Conservation (phyloP, 2,113 vertebrate species). For the Bettongia penicillata region DNA sequence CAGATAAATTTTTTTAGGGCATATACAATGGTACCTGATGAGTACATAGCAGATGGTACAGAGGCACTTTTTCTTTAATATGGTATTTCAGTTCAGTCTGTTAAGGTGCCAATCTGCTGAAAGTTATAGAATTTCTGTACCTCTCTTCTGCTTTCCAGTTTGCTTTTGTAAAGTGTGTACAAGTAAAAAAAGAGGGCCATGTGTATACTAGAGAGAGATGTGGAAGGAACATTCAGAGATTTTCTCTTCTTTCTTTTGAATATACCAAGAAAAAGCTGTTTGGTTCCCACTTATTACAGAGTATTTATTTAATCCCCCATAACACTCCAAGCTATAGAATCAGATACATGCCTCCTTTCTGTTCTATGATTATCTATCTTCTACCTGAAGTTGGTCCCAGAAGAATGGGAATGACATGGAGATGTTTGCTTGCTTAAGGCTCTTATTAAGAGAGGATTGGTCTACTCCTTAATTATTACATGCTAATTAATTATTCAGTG, state of each 20-base stretch:
- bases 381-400: accelerated
- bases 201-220: too few relatives aligned
- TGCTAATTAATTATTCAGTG: conserved; percentile 45
- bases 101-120: too few relatives aligned
- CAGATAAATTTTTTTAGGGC: too few relatives aligned
- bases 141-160: too few relatives aligned
- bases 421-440: conserved; percentile 33
- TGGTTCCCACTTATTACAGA: background rate
- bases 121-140: too few relatives aligned
- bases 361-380: background rate
- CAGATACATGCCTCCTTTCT: background rate
- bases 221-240: too few relatives aligned
- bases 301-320: background rate
- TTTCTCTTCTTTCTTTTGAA: background rate
- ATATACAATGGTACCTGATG: too few relatives aligned
- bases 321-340: background rate
- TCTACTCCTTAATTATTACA: conserved; percentile 47
- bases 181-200: too few relatives aligned
- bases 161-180: too few relatives aligned
- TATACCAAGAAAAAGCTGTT: background rate
- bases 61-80: too few relatives aligned
- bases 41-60: too few relatives aligned
- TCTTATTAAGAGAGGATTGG: conserved; percentile 42
- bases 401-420: background rate
- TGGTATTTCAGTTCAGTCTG: too few relatives aligned